A percentile compares a stretch with the other conserved stretches of the same genome.
These are phyloP conservation scores for Leptosomus discolor DNA, from an alignment of 2,113 vertebrate species.

Conservation along the genomic window DNA sequence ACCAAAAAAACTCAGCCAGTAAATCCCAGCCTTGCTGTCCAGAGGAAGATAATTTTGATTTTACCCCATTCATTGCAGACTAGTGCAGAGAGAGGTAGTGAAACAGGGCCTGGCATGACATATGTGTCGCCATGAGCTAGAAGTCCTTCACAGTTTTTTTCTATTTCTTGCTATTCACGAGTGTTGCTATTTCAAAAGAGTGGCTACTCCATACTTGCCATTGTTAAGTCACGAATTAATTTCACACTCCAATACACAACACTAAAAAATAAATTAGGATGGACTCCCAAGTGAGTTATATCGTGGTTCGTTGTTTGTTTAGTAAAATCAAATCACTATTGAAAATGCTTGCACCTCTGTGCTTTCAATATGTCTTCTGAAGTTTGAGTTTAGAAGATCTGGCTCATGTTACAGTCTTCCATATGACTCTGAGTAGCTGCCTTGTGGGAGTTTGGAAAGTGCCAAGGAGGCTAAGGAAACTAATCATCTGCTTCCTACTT, in stretches of 20 bases:
- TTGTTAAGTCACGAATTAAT: neutral
- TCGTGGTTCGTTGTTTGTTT: neutral
- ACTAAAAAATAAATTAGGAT: neutral
- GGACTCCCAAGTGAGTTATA: neutral
- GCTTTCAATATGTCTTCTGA: neutral
- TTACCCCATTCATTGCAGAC: neutral
- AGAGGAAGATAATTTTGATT: neutral
- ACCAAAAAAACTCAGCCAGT: neutral
- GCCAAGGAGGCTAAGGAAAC: neutral
- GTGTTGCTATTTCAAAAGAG: neutral
- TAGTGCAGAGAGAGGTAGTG: neutral
- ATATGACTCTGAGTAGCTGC: neutral
- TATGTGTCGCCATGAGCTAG: neutral
- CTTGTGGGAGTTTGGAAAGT: neutral
- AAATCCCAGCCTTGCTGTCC: neutral
- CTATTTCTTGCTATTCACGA: neutral
- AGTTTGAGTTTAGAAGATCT: neutral
- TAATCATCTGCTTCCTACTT: neutral
- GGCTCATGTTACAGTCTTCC: neutral
- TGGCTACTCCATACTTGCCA: neutral
- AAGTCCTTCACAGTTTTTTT: neutral
- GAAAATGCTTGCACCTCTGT: neutral
- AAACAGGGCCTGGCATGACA: neutral
- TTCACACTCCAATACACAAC: neutral
- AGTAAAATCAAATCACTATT: neutral